Evolutionary conservation across 2,113 vertebrate genomes (phyloP), one percentile per base, ranked within the genome.

Genomic region (Centropristis striata): DNA sequence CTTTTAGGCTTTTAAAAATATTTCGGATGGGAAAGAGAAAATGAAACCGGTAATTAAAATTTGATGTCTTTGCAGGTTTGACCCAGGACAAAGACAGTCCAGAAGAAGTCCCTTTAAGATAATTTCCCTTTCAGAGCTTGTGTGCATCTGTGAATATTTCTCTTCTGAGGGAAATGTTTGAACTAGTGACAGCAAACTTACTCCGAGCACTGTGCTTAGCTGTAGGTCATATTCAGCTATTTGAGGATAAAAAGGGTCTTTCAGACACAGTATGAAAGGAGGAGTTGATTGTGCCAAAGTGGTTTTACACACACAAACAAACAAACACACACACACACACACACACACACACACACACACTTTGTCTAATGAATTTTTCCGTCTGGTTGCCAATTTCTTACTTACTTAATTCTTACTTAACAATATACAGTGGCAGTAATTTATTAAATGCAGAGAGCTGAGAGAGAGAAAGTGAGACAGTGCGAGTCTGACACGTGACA

Each of bases 361-460:
- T 91, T 75, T 83, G 53, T 80, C 71, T 90, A 89, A 92, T 92
- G 81, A 86, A 86, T 87, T 83, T 39, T 50, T 67, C 76, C 51
- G 85, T 78, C 65, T 58, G 58, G 59, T 87, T 92, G 91, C 93
- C 92, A 94, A 88, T 79, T 85, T 84, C 78, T 75, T 86, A 90
- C 85, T 91, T 86, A 89, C 81, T 87, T 88, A 88, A 87, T 91
- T 86, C 83, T 87, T 73, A 59, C 73, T 81, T 63, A 86, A 91
- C 84, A 58, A 66, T 75, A 88, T 66, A 71, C 55, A 77, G 67
- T 21, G 5, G 68, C 44, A 63, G 78, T 84, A 79, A 93, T 92
- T 82, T 79, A 67, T 84, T 81, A 89, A 88, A 90, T 82, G 86
- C 60, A 76, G 71, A 39, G 46, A 39, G 36, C 59, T 12, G 80